Conservation (phyloP, 2,113 vertebrate species). For the Mobula birostris region DNA sequence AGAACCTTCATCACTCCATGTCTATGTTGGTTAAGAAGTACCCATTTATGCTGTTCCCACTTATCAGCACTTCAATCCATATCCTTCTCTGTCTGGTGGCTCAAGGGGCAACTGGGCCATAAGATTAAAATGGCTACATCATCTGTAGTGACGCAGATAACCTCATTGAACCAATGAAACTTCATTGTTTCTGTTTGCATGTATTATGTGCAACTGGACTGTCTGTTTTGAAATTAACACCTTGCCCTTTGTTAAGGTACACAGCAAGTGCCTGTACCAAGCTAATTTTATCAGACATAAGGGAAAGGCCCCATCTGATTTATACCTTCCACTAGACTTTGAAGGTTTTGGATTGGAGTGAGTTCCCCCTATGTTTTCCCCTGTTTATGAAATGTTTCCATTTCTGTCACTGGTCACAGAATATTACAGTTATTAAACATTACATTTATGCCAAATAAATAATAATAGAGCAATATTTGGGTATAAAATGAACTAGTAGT, state of each 20-base stretch:
- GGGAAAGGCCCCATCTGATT: not conserved
- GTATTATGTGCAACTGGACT: not conserved
- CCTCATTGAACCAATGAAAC: not conserved
- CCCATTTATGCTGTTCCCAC: too few species aligned
- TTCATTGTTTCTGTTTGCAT: not conserved
- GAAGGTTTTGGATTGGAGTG: not conserved
- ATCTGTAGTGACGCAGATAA: not conserved
- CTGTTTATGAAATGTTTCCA: not conserved
- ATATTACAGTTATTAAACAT: not conserved
- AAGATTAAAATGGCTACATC: not conserved
- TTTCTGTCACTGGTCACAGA: not conserved
- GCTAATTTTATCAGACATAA: not conserved
- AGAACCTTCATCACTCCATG: too few species aligned
- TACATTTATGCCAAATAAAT: not conserved
- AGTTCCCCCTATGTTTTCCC: not conserved
- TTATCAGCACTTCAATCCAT: too few species aligned
- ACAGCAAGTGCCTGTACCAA: not conserved
- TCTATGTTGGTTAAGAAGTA: too few species aligned
- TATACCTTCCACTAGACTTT: not conserved
- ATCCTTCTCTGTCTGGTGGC: too few species aligned
- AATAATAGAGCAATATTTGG: not conserved
- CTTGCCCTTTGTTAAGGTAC: not conserved
- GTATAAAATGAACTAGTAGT: not conserved
- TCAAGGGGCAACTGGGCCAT: not conserved
- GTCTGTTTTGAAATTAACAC: not conserved